Percentiles rank a stretch among this genome's conserved stretches.
phyloP scores from a whole-genome alignment of 2,797 vertebrate genomes.

The Parambassis ranga region DNA sequence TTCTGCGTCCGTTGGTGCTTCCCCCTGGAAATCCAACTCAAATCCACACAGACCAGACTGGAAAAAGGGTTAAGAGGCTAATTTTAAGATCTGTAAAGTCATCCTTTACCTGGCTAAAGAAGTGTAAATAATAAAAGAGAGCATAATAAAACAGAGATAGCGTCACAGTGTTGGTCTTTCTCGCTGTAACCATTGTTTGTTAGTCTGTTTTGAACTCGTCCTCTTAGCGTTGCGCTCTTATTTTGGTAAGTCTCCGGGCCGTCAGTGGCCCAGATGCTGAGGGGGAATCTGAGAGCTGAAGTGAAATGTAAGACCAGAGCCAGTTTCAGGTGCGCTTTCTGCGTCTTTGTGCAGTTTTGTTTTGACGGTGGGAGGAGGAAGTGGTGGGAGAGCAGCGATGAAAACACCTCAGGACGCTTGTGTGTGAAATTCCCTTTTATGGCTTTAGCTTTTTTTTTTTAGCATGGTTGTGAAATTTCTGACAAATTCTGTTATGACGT shows the following conservation, averaged over 20 bases:
- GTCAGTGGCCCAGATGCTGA: not conserved
- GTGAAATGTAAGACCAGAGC: constrained; percentile 18
- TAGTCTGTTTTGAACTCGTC: not conserved
- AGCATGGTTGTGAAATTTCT: constrained; percentile 16
- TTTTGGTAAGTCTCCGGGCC: not conserved
- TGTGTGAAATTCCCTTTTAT: constrained; percentile 16
- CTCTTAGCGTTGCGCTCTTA: not conserved
- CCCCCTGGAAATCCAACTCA: too few species aligned
- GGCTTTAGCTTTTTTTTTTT: not conserved
- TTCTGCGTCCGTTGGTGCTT: too few species aligned
- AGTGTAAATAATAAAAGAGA: too few species aligned
- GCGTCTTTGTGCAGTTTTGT: constrained; percentile 16
- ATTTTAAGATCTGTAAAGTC: too few species aligned
- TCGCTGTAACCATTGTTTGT: not conserved
- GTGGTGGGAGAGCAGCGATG: not conserved
- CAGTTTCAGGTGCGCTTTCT: constrained; percentile 45
- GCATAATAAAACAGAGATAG: too few species aligned
- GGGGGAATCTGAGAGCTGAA: constrained; percentile 27
- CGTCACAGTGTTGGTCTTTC: too few species aligned
- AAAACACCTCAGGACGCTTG: not conserved
- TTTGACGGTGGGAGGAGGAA: constrained; percentile 8
- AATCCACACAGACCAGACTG: too few species aligned
- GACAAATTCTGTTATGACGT: not conserved
- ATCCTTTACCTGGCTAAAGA: too few species aligned
- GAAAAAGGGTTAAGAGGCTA: too few species aligned